Conservation (phyloP, 2,113 vertebrate species). For the Gavialis gangeticus region DNA sequence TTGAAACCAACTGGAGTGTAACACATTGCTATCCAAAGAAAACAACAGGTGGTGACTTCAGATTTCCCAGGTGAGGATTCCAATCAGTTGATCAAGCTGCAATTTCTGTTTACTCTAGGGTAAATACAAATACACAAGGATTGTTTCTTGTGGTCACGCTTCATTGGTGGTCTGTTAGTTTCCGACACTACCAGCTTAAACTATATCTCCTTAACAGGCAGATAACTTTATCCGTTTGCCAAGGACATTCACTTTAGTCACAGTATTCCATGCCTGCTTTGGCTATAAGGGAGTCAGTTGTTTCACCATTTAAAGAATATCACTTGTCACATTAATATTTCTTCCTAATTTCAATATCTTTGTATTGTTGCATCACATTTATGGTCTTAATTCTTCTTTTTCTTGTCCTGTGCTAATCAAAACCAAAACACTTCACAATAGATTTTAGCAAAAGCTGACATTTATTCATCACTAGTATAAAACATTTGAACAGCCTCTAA, state of each 20-base stretch:
- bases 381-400: conserved; percentile 8
- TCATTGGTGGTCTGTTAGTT: conserved; percentile 36
- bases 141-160: conserved; percentile 38
- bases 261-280: conserved; percentile 17
- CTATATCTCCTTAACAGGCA: conserved; percentile 48
- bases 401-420: conserved; percentile 3
- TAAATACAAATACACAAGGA: conserved; percentile 45
- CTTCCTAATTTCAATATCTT: background rate
- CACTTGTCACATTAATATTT: background rate
- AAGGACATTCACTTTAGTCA: conserved; percentile 56
- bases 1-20: conserved; percentile 59
- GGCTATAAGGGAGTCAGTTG: background rate
- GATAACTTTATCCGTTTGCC: conserved; percentile 62
- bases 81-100: conserved; percentile 62
- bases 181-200: conserved; percentile 52
- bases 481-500: conserved; percentile 34
- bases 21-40: conserved; percentile 49
- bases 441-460: conserved; percentile 24
- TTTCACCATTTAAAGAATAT: conserved; percentile 40
- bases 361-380: background rate
- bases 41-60: conserved; percentile 78
- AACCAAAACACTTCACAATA: conserved; percentile 28
- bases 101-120: conserved; percentile 56
- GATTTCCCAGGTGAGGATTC: conserved; percentile 74
- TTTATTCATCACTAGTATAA: conserved; percentile 57